Evolutionary conservation across 2,888 invertebrate genomes (phyloP).

Genomic region (Zhuqinia jingwanae): DNA sequence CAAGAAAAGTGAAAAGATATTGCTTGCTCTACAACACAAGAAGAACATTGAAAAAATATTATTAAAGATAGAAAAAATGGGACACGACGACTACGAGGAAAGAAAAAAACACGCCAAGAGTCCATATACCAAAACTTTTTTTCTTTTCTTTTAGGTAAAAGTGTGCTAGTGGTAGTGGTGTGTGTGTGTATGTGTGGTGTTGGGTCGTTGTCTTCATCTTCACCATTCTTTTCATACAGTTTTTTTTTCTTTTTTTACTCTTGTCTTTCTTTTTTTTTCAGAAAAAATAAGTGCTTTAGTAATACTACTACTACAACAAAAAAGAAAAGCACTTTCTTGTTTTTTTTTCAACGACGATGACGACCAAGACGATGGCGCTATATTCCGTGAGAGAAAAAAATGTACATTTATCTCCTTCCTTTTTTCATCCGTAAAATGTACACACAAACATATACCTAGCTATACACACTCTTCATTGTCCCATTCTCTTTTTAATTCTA

Average conservation of each 20-base stretch:
- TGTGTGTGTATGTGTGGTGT: too few relatives aligned
- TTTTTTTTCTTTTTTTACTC: background rate
- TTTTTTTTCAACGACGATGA: background rate
- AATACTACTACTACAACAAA: background rate
- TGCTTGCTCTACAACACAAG: conserved; percentile 45
- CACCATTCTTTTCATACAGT: background rate
- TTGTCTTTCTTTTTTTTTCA: background rate
- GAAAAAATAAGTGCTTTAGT: too few relatives aligned
- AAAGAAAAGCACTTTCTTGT: conserved; percentile 3
- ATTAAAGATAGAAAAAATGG: conserved; percentile 11
- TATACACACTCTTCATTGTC: too few relatives aligned
- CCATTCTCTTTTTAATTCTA: conserved; percentile 50
- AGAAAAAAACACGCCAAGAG: conserved; percentile 7
- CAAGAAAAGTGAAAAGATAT: conserved; percentile 66
- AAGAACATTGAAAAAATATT: conserved; percentile 41
- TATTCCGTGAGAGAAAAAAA: too few relatives aligned
- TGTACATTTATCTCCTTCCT: background rate
- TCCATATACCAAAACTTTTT: conserved; percentile 37
- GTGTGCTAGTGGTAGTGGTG: too few relatives aligned
- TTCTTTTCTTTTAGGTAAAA: conserved; percentile 28
- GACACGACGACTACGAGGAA: background rate
- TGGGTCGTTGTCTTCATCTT: conserved; percentile 38
- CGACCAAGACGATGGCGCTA: background rate
- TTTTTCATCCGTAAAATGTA: background rate
- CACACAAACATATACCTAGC: background rate